Conservation (phyloP, 1,140 invertebrate genomes). For the Frieseomelitta varia region DNA sequence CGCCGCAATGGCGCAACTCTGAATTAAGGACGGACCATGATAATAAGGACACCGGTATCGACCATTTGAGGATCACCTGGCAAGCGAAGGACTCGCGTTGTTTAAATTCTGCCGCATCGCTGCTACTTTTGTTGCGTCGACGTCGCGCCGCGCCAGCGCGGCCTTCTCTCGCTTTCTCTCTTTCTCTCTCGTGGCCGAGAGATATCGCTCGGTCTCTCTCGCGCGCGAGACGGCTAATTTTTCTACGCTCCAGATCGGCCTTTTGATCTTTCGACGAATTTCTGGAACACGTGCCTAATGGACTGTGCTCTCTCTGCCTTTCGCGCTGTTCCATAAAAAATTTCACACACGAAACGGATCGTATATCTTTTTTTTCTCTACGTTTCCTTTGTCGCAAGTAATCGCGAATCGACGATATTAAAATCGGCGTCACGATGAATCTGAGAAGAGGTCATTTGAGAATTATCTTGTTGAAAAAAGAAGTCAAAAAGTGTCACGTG, state of each 20-base stretch:
- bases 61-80: conserved; percentile 27
- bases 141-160: not conserved
- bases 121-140: conserved; percentile 14
- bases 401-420: not conserved
- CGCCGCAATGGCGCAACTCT: conserved; percentile 38
- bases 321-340: not conserved
- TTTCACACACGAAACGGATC: not conserved
- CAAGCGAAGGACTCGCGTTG: not conserved
- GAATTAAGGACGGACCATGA: conserved; percentile 41
- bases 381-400: not conserved
- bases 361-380: not conserved
- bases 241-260: not conserved
- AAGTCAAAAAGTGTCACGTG: not conserved
- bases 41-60: conserved; percentile 49
- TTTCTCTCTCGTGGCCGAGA: not conserved
- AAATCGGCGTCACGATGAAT: not conserved
- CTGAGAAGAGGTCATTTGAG: not conserved
- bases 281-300: not conserved
- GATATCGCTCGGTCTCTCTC: not conserved
- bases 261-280: not conserved
- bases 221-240: not conserved
- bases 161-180: too few species aligned
- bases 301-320: not conserved
- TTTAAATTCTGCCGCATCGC: conserved; percentile 50
- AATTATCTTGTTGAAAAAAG: not conserved